Evolutionary conservation across 1,140 invertebrate species (phyloP).

Genomic region (Formica exsecta): DNA sequence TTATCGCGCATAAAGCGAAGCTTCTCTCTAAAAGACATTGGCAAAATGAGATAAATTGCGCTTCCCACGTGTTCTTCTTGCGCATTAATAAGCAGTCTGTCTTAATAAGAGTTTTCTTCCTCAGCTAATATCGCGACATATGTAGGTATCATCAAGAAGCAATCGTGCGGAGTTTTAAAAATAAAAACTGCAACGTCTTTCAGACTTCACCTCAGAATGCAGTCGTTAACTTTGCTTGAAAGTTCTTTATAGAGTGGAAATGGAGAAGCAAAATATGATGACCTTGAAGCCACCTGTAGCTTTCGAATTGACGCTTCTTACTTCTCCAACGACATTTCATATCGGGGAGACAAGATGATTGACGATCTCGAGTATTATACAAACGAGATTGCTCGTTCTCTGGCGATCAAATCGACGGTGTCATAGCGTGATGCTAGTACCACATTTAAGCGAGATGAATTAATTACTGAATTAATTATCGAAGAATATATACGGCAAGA

Average conservation of each 20-base stretch:
- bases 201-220: background rate
- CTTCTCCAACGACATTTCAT: constrained; percentile 8
- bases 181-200: background rate
- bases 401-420: background rate
- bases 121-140: background rate
- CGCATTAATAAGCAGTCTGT: constrained; percentile 9
- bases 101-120: background rate
- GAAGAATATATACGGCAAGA: background rate
- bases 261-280: background rate
- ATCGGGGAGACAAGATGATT: constrained; percentile 19
- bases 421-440: background rate
- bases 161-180: background rate
- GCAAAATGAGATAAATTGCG: constrained; percentile 44
- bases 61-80: background rate
- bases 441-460: constrained; percentile 17
- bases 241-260: background rate
- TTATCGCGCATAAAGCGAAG: constrained; percentile 23
- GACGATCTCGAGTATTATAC: constrained; percentile 40
- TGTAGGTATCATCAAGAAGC: background rate
- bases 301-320: constrained; percentile 28
- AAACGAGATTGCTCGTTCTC: constrained; percentile 37
- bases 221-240: background rate
- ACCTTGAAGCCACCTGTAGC: constrained; percentile 38
- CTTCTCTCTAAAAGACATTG: background rate
- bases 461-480: background rate